Evolutionary conservation across 2,797 vertebrate genomes (phyloP).

Genomic region (Schizopygopsis pylzovi): DNA sequence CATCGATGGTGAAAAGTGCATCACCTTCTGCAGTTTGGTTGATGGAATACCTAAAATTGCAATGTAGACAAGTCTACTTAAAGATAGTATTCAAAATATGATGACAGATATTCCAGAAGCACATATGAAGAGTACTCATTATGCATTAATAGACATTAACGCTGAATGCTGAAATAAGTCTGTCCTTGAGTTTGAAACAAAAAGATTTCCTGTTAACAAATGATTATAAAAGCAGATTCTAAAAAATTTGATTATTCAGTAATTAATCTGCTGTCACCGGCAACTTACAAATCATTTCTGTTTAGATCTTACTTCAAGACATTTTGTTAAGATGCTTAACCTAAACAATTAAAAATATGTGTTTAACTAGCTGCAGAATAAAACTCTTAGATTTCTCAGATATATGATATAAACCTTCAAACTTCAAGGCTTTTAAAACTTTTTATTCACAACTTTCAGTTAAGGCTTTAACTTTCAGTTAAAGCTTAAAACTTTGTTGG

Average conservation of each 20-base stretch:
- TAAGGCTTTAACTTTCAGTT: neutral
- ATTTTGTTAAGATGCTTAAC: neutral
- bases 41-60: conserved; percentile 84
- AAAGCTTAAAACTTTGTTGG: neutral
- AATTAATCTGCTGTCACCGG: neutral
- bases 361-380: neutral
- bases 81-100: neutral
- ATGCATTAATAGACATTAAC: neutral
- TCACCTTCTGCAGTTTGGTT: conserved; percentile 79
- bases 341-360: neutral
- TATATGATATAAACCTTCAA: neutral
- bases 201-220: neutral
- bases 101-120: neutral
- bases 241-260: neutral
- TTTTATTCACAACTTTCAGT: neutral
- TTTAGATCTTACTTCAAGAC: neutral
- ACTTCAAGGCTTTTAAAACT: neutral
- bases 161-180: neutral
- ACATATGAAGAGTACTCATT: neutral
- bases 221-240: neutral
- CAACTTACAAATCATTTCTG: neutral
- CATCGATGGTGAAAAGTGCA: conserved; percentile 85
- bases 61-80: conserved; percentile 31
- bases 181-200: neutral
- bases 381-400: neutral